phyloP scores from a whole-genome alignment of 2,888 invertebrate species.

The Lithophane leautieri region DNA sequence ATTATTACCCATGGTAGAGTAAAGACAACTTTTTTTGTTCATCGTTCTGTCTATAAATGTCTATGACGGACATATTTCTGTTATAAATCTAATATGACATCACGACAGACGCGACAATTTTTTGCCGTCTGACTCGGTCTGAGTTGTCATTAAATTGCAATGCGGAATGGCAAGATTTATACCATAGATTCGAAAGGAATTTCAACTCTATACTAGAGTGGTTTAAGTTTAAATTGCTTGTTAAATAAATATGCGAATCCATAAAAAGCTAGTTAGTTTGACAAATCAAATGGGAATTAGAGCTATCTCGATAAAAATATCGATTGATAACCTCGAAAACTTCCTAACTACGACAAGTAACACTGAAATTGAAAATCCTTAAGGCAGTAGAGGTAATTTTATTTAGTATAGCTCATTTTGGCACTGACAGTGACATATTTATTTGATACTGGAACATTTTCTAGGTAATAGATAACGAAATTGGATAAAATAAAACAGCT shows the following conservation, averaged over 20 bases:
- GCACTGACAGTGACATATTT: slow-evolving; percentile 62
- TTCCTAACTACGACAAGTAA: slow-evolving; percentile 17
- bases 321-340: slow-evolving; percentile 59
- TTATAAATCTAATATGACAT: slow-evolving; percentile 76
- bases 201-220: slow-evolving; percentile 54
- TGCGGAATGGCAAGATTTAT: slow-evolving; percentile 63
- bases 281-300: slow-evolving; percentile 78
- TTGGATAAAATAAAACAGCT: slow-evolving; percentile 60
- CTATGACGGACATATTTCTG: slow-evolving; percentile 54
- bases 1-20: slow-evolving; percentile 4
- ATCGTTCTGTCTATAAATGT: slow-evolving; percentile 46
- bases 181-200: slow-evolving; percentile 53
- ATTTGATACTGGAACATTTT: slow-evolving; percentile 54
- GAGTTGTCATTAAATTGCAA: slow-evolving; percentile 77
- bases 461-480: slow-evolving; percentile 55
- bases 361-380: slow-evolving; percentile 36
- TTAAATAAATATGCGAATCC: slow-evolving; percentile 46
- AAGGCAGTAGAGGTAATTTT: slow-evolving; percentile 40
- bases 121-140: slow-evolving; percentile 74
- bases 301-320: slow-evolving; percentile 57
- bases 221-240: slow-evolving; percentile 38
- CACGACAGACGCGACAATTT: slow-evolving; percentile 78
- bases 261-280: slow-evolving; percentile 70
- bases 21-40: slow-evolving; percentile 26
- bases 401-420: slow-evolving; percentile 37